These are phyloP conservation scores for Catonia carolina DNA, from an alignment of 2,888 invertebrate genomes.

Conservation along the genomic window DNA sequence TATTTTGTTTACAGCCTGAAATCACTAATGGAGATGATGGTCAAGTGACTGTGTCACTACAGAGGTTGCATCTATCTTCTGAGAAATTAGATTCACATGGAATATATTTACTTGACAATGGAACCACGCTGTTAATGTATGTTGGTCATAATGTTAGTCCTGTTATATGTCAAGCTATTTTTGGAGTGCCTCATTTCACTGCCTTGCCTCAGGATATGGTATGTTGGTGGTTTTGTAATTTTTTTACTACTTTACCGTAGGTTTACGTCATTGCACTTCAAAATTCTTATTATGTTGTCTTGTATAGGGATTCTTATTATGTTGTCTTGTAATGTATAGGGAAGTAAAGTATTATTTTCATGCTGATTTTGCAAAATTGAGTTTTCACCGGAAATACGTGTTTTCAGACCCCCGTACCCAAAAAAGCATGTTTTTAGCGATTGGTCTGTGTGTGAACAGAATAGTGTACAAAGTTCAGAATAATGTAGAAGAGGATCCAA, in stretches of 20 bases:
- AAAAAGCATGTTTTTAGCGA: no score
- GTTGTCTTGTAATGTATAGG: no score
- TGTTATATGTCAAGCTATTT: slow-evolving; percentile 65
- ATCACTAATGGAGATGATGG: slow-evolving; percentile 40
- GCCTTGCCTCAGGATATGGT: slow-evolving; percentile 67
- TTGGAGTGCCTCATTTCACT: slow-evolving; percentile 67
- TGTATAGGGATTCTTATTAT: no score
- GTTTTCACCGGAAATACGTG: no score
- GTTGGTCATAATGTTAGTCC: slow-evolving; percentile 72
- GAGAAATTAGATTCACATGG: slow-evolving; percentile 68
- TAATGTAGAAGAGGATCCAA: no score
- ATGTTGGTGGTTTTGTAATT: slow-evolving; percentile 27
- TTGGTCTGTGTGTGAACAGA: no score
- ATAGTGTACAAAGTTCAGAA: no score
- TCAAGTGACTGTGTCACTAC: slow-evolving; percentile 52
- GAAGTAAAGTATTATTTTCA: no score
- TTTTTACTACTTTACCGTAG: background rate
- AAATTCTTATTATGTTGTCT: no score
- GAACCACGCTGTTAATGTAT: slow-evolving; percentile 72
- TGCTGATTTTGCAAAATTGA: no score
- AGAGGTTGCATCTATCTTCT: slow-evolving; percentile 76
- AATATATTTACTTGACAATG: slow-evolving; percentile 86
- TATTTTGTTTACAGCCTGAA: slow-evolving; percentile 30
- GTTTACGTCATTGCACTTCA: no score
- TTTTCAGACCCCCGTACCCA: no score